These are phyloP conservation scores for Poecile atricapillus DNA, from an alignment of 2,113 vertebrate genomes.

Conservation along the genomic window DNA sequence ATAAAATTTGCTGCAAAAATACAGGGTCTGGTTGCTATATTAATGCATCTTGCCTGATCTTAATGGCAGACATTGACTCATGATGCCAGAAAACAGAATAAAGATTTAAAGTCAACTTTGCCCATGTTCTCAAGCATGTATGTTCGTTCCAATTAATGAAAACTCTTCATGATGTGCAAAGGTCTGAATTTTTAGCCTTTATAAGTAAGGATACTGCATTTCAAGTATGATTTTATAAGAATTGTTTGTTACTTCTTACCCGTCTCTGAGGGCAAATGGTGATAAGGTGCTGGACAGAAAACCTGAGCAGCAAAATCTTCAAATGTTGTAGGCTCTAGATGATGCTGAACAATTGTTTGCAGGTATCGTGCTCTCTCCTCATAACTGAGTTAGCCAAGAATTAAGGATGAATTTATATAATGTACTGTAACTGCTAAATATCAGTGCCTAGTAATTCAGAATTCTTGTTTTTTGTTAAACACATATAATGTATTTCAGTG, in stretches of 20 bases:
- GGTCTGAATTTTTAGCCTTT: constrained; percentile 13
- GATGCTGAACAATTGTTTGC: constrained; percentile 93
- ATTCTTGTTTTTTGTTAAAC: not conserved
- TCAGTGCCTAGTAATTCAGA: not conserved
- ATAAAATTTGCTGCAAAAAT: not conserved
- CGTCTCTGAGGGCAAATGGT: constrained; percentile 86
- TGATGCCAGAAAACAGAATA: not conserved
- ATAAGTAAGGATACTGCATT: constrained; percentile 78
- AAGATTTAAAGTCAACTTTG: not conserved
- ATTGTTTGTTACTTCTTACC: constrained; percentile 73
- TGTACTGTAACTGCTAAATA: not conserved
- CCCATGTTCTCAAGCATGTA: not conserved
- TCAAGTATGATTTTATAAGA: constrained; percentile 33
- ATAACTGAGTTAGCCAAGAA: constrained; percentile 81
- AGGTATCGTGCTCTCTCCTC: constrained; percentile 95
- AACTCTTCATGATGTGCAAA: not conserved
- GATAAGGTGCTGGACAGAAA: constrained; percentile 94
- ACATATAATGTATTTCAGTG: not conserved
- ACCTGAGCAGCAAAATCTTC: constrained; percentile 97
- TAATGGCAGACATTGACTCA: not conserved
- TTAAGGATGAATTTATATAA: constrained; percentile 79
- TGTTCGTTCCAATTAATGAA: not conserved
- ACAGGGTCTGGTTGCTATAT: not conserved
- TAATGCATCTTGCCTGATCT: not conserved
- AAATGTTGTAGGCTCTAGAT: constrained; percentile 93